A percentile compares a stretch with the other conserved stretches of the same genome.
phyloP scores from a whole-genome alignment of 2,888 invertebrate genomes.

The Drosophila sordidula region DNA sequence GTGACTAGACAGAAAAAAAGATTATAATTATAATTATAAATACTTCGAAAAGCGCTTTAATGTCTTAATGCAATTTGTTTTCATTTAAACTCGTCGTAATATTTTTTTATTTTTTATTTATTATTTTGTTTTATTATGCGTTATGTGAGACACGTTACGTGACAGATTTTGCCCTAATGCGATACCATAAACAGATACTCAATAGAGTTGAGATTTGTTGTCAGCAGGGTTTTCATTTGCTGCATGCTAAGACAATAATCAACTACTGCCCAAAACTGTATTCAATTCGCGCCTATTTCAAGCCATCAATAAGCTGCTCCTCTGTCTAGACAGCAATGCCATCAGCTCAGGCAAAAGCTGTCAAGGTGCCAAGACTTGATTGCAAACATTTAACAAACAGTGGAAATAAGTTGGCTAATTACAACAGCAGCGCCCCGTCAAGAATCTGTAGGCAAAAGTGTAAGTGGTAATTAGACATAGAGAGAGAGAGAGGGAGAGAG shows the following conservation, averaged over 20 bases:
- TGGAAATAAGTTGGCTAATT: conserved; percentile 46
- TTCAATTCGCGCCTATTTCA: conserved; percentile 4
- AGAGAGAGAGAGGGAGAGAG: background rate
- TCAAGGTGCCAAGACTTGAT: conserved; percentile 49
- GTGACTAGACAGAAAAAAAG: too few relatives aligned
- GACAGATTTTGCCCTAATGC: background rate
- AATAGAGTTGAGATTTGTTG: too few relatives aligned
- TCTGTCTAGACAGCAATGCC: conserved; percentile 52
- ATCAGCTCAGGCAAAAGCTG: conserved; percentile 24
- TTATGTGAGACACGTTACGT: too few relatives aligned
- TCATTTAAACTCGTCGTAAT: too few relatives aligned
- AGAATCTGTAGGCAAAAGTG: conserved; percentile 65
- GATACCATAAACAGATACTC: background rate
- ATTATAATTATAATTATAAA: too few relatives aligned
- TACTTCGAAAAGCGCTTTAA: too few relatives aligned
- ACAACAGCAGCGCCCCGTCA: conserved; percentile 17
- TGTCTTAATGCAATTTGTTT: too few relatives aligned
- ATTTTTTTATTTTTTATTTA: too few relatives aligned
- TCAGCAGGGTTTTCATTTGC: background rate
- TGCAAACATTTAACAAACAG: conserved; percentile 25
- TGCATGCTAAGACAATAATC: background rate
- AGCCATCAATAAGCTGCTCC: conserved; percentile 44
- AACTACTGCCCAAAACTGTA: background rate
- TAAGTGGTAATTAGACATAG: conserved; percentile 56
- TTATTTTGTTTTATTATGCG: too few relatives aligned